phyloP scores from a whole-genome alignment of 2,797 vertebrate genomes.

The Pipistrellus nathusii region DNA sequence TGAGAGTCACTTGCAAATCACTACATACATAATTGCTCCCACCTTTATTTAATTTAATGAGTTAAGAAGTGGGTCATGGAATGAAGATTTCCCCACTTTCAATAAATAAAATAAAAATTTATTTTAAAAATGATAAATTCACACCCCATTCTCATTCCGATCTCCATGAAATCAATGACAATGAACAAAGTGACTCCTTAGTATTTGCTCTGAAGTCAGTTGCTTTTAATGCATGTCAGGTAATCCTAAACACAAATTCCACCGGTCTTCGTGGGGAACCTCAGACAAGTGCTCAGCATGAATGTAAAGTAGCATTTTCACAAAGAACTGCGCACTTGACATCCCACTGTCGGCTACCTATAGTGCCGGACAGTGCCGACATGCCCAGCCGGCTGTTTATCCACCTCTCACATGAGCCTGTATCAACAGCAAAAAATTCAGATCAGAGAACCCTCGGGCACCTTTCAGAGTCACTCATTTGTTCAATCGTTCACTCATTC shows the following conservation, averaged over 20 bases:
- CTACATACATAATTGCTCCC: background rate
- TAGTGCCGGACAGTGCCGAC: background rate
- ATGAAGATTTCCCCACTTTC: background rate
- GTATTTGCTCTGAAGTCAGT: conserved; percentile 63
- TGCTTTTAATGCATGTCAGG: conserved; percentile 73
- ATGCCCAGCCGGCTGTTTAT: background rate
- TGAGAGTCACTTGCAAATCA: conserved; percentile 59
- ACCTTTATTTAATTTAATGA: conserved; percentile 68
- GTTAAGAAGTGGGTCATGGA: background rate
- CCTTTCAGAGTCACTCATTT: background rate
- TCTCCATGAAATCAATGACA: conserved; percentile 69
- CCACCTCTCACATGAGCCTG: background rate
- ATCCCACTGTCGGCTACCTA: background rate
- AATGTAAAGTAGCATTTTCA: conserved; percentile 52
- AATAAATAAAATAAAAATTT: conserved; percentile 73
- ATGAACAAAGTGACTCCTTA: conserved; percentile 62
- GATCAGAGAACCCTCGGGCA: background rate
- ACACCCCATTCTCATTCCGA: conserved; percentile 71
- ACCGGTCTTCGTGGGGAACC: conserved; percentile 50
- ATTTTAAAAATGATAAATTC: conserved; percentile 48
- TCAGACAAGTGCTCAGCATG: conserved; percentile 11
- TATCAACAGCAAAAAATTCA: background rate
- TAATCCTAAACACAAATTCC: conserved; percentile 77
- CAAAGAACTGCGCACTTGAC: conserved; percentile 13
- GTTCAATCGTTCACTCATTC: conserved; percentile 47